Evolutionary conservation across 1,140 invertebrate species (phyloP), one percentile per base, ranked within the genome.

Genomic region (Manduca sexta): DNA sequence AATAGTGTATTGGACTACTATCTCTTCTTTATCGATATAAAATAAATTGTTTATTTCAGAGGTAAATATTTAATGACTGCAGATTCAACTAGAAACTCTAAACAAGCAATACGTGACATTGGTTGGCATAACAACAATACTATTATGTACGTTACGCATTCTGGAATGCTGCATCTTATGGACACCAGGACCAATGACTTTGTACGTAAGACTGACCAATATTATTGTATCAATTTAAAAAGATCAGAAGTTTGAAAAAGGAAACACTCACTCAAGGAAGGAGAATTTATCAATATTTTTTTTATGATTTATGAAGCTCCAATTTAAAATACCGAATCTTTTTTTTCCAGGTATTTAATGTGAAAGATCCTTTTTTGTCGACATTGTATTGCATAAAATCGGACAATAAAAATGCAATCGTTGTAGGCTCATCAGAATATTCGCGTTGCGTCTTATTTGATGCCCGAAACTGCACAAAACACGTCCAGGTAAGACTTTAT

Each of bases 401-500:
- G 14, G 75, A 84, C 39, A 48, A 53, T 2, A 40, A 68, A n/a
- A 47, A 60, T 5, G 62, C 72, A 0, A 41, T 79, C 0, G 43
- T 84, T 2, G 69, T 62, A 0, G 78, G 78, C 2, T 55, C 76
- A 1, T 57, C 76, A 3, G 69, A 82, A 45, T 75, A 77, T 53
- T 71, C 74, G 0, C 63, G 80, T 1, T 84, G 80, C 35, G 76
- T 80, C 5, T 51, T 84, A 4, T 84, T 60, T 38, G 80, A 84
- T 48, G 15, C 51, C 40, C 60, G 77, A 14, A 49, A 57, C 2
- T 45, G 42, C n/a, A 44, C 41, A 3, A 21, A 45, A 21, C 76
- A 78, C 53, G 56, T 78, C 2, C 80, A 84, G 64, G 80, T 80
- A 56, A 51, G 15, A 38, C 31, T 26, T 40, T 45, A 17, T 18